These are phyloP conservation scores for Thaleichthys pacificus DNA, from an alignment of 2,797 vertebrate genomes.

Conservation along the genomic window DNA sequence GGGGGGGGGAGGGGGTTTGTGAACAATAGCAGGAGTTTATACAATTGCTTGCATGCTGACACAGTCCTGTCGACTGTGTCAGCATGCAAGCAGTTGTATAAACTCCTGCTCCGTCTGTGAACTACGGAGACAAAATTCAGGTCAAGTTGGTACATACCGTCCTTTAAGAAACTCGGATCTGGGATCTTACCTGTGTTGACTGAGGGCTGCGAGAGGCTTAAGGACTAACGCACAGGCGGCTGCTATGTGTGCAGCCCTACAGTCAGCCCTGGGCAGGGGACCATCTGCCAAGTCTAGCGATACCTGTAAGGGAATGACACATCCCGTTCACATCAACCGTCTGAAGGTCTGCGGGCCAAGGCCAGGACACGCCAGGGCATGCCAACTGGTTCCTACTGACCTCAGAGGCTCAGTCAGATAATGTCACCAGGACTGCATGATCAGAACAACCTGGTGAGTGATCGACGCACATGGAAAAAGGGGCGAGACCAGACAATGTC, in stretches of 20 bases:
- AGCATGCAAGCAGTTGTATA: no score
- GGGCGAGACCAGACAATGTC: slow-evolving; percentile 20
- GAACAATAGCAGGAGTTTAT: no score
- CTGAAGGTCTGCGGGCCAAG: slow-evolving; percentile 52
- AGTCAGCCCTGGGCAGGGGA: slow-evolving; percentile 40
- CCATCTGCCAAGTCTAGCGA: slow-evolving; percentile 48
- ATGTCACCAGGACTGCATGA: slow-evolving; percentile 26
- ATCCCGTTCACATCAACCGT: slow-evolving; percentile 56
- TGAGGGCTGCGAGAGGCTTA: no score
- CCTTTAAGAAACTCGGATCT: no score
- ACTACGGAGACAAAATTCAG: no score
- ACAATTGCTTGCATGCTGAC: no score
- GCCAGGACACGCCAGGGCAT: slow-evolving; percentile 53
- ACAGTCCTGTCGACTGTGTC: no score
- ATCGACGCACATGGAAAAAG: slow-evolving; percentile 36
- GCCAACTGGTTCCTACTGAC: slow-evolving; percentile 49
- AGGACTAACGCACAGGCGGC: no score
- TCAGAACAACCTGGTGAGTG: slow-evolving; percentile 26
- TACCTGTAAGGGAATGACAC: slow-evolving; percentile 66
- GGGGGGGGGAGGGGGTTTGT: background rate
- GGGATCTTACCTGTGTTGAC: no score
- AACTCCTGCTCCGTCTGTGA: no score
- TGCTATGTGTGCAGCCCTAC: no score
- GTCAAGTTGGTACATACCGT: no score
- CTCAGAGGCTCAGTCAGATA: slow-evolving; percentile 37